phyloP scores from a whole-genome alignment of 2,113 vertebrate genomes.

The Neodon shergylaensis region DNA sequence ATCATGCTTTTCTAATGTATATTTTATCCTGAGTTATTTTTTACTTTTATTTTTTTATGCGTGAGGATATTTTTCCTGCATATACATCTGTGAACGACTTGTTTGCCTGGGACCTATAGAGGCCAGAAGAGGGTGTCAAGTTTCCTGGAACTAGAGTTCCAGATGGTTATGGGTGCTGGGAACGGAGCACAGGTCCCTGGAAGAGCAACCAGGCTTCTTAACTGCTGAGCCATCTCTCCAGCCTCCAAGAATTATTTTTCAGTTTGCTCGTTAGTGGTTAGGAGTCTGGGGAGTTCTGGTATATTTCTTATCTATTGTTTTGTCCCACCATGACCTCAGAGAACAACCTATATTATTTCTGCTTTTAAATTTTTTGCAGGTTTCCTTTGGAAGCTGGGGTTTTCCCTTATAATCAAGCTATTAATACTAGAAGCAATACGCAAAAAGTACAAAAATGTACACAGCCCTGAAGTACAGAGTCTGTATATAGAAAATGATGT shows the following conservation, averaged over 20 bases:
- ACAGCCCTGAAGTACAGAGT: conserved; percentile 3
- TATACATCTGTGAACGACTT: background rate
- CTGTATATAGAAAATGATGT: background rate
- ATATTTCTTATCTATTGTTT: conserved; percentile 9
- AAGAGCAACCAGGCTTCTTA: background rate
- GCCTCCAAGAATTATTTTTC: background rate
- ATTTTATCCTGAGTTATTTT: conserved; percentile 12
- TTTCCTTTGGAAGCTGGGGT: background rate
- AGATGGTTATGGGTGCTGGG: background rate
- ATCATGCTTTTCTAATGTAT: conserved; percentile 21
- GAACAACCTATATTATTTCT: conserved; percentile 16
- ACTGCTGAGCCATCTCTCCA: background rate
- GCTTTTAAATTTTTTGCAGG: background rate
- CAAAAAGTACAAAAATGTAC: conserved; percentile 5
- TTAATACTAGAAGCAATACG: background rate
- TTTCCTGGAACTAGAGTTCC: background rate
- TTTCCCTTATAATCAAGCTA: conserved; percentile 51
- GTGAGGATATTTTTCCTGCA: background rate
- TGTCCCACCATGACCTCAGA: background rate
- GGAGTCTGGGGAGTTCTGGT: conserved; percentile 3
- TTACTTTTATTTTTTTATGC: background rate
- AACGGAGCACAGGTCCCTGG: background rate
- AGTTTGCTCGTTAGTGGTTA: background rate
- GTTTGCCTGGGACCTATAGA: background rate
- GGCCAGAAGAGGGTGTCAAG: background rate